These are phyloP conservation scores for Caligus rogercresseyi DNA, from an alignment of 1,140 invertebrate genomes.

Conservation along the genomic window DNA sequence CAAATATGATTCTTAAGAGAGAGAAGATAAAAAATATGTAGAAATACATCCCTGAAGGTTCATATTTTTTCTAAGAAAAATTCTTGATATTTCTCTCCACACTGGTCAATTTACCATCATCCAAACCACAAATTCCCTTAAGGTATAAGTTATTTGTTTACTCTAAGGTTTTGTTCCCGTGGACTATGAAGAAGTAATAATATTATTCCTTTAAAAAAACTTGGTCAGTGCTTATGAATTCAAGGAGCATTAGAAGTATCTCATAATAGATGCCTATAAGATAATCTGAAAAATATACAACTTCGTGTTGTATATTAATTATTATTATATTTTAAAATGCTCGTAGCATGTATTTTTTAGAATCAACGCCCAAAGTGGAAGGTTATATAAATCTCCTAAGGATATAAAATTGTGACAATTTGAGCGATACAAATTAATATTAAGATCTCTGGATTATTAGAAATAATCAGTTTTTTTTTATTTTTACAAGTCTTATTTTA, in stretches of 20 bases:
- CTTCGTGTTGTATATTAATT: background rate
- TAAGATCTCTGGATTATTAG: no score
- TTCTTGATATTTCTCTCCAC: no score
- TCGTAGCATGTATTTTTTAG: background rate
- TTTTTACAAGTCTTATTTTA: no score
- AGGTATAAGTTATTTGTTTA: background rate
- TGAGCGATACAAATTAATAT: no score
- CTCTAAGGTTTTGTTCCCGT: background rate
- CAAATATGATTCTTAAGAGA: no score
- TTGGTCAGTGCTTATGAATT: background rate
- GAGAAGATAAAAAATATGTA: no score
- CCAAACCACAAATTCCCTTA: background rate
- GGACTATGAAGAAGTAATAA: background rate
- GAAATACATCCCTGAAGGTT: no score
- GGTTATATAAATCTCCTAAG: no score
- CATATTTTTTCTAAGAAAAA: no score
- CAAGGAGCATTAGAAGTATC: background rate
- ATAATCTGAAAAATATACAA: background rate
- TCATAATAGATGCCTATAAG: background rate
- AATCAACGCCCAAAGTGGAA: background rate
- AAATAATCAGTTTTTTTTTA: no score
- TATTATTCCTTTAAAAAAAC: background rate
- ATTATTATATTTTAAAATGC: no score
- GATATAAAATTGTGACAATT: no score
- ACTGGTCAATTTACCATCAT: background rate